Conservation (phyloP, 2,113 vertebrate species). For the Paedocypris sp. region DNA sequence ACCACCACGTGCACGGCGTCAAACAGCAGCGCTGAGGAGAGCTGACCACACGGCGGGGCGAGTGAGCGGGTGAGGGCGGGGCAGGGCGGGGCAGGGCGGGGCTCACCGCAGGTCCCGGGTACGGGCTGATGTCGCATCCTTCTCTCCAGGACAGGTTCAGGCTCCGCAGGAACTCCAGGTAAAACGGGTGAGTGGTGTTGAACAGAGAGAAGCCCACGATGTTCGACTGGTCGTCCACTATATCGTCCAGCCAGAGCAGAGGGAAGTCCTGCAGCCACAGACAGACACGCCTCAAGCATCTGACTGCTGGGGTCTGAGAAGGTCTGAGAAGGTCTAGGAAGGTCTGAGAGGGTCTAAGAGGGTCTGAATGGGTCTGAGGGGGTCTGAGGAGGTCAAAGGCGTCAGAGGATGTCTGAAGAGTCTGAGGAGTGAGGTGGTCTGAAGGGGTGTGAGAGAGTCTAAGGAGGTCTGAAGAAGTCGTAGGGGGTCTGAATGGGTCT, state of each 20-base stretch:
- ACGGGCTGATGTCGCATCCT: constrained; percentile 75
- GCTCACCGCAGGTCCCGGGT: constrained; percentile 77
- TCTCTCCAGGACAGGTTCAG: constrained; percentile 91
- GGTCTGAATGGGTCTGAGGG: too few species aligned
- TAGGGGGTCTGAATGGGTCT: too few species aligned
- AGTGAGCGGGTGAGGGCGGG: background rate
- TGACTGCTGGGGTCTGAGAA: background rate
- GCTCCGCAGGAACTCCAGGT: constrained; percentile 82
- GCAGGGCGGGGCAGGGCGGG: background rate
- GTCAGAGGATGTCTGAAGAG: too few species aligned
- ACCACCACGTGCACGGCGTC: constrained; percentile 83
- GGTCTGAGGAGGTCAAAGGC: too few species aligned
- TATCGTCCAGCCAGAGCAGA: constrained; percentile 73
- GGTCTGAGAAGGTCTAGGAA: background rate
- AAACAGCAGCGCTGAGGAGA: constrained; percentile 79
- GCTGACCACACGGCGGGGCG: constrained; percentile 44
- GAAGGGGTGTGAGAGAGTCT: background rate
- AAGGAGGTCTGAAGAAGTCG: too few species aligned
- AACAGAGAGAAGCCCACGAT: constrained; percentile 90
- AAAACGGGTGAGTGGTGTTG: constrained; percentile 86
- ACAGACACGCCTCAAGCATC: background rate
- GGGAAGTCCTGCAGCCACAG: constrained; percentile 71
- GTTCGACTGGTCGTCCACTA: constrained; percentile 80
- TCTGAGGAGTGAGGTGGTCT: background rate
- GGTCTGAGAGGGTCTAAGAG: background rate